phyloP scores from a whole-genome alignment of 2,888 invertebrate genomes.

The Brenthis hecate region DNA sequence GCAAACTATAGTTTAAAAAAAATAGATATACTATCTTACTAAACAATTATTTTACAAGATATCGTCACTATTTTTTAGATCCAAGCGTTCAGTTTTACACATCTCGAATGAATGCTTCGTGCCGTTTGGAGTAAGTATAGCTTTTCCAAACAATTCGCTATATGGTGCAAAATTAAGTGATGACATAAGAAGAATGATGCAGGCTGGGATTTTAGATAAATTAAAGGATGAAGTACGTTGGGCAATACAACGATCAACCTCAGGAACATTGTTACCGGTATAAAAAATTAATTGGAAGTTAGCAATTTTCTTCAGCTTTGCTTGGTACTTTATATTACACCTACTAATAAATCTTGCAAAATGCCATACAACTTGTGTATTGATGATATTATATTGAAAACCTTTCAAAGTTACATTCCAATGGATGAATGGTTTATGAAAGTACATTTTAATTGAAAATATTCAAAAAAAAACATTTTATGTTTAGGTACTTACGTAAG shows the following conservation, averaged over 20 bases:
- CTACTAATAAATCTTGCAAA: no score
- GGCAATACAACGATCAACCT: slow-evolving; percentile 82
- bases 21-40: no score
- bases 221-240: slow-evolving; percentile 87
- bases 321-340: no score
- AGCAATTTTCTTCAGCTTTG: no score
- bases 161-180: slow-evolving; percentile 84
- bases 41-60: slow-evolving; percentile 30
- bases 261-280: slow-evolving; percentile 12
- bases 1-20: no score
- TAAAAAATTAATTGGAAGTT: no score
- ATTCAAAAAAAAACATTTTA: no score
- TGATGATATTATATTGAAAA: no score
- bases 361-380: no score
- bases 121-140: slow-evolving; percentile 85
- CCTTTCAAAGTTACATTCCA: no score
- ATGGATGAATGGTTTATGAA: no score
- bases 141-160: slow-evolving; percentile 85
- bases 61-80: slow-evolving; percentile 51
- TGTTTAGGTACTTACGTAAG: no score
- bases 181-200: slow-evolving; percentile 83
- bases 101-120: slow-evolving; percentile 89
- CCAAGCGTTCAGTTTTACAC: slow-evolving; percentile 86
- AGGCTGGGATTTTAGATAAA: slow-evolving; percentile 86
- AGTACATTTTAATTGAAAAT: not conserved